Conservation (phyloP, 2,888 invertebrate genomes). For the Perdita meconis region DNA sequence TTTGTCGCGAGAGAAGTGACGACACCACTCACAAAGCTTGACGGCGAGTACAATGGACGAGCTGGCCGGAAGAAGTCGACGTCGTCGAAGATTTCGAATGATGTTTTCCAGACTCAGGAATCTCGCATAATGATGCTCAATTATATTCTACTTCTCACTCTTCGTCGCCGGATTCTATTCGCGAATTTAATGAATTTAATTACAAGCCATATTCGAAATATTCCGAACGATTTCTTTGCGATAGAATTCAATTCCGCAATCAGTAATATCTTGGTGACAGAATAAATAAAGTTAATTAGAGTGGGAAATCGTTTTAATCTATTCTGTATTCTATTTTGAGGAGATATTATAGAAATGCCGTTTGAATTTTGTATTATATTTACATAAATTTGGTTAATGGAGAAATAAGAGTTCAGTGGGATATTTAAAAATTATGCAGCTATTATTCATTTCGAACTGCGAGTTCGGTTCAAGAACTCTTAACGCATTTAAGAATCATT, state of each 20-base stretch:
- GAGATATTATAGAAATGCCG: background rate
- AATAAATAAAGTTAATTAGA: too few relatives aligned
- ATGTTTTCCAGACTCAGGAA: slow-evolving; percentile 6
- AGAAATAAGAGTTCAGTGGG: too few relatives aligned
- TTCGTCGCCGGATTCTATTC: slow-evolving; percentile 30
- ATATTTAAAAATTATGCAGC: slow-evolving; percentile 1
- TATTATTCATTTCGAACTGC: slow-evolving; percentile 22
- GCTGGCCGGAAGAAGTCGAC: slow-evolving; percentile 43
- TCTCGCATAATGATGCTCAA: slow-evolving; percentile 56
- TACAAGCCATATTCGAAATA: slow-evolving; percentile 28
- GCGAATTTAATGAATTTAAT: slow-evolving; percentile 72
- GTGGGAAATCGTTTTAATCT: too few relatives aligned
- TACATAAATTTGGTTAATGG: slow-evolving; percentile 21
- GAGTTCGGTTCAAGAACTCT: slow-evolving; percentile 10
- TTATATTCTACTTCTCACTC: slow-evolving; percentile 64
- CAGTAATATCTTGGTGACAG: too few relatives aligned
- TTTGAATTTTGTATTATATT: background rate
- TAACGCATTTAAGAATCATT: slow-evolving; percentile 22
- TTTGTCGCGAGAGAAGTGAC: slow-evolving; percentile 49
- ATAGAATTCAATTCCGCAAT: background rate
- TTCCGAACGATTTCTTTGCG: background rate
- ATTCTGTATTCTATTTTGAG: background rate
- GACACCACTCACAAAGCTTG: slow-evolving; percentile 44
- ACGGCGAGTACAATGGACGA: slow-evolving; percentile 34
- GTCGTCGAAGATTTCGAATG: slow-evolving; percentile 38